Evolutionary conservation across 35 echinoderm and acorn worm species (phyloP), one percentile per base, ranked within the genome.

Genomic region (Acanthaster planci): DNA sequence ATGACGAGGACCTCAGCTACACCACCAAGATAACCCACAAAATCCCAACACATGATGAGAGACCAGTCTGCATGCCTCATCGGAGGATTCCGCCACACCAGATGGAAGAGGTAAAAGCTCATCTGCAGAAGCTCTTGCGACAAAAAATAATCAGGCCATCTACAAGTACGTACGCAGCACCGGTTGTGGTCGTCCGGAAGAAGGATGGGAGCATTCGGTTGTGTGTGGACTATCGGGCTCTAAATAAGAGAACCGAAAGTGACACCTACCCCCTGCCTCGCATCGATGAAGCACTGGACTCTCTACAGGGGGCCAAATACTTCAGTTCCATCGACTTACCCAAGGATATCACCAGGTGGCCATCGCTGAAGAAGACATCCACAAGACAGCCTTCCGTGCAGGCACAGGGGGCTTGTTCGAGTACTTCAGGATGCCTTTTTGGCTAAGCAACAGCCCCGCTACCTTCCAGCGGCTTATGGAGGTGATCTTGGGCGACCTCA

Each of bases 181-280:
- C 88, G 29, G 79, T 79, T 50, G 88, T 90, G 34, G n/a, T 90
- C 18, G 88, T 84, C 23, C 72, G 39, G 32, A 89, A 89, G 37
- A 89, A 82, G 40, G 87, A 89, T 87, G 78, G 78, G 19, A 51
- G 19, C 35, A 31, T 85, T 21, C 9, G 82, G 32, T 27, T 90
- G 10, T 84, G 88, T 78, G 77, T 90, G 42, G 88, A 90, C 72
- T 90, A 77, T 32, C 19, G 88, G 15, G 36, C 37, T 39, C 30
- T 89, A 21, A 89, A 89, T 16, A 23, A 26, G 17, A 40, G 39
- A 0, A 85, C 88, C 35, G 47, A 80, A 38, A 78, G 60, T 32
- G 83, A 91, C 32, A 51, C 83, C 10, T 91, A 80, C 52, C 10
- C 82, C 10, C 38, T 87, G 5, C 83, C 84, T 22, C 32, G 77